Conservation (phyloP, 2,888 invertebrate species). For the Aspidiotus destructor region DNA sequence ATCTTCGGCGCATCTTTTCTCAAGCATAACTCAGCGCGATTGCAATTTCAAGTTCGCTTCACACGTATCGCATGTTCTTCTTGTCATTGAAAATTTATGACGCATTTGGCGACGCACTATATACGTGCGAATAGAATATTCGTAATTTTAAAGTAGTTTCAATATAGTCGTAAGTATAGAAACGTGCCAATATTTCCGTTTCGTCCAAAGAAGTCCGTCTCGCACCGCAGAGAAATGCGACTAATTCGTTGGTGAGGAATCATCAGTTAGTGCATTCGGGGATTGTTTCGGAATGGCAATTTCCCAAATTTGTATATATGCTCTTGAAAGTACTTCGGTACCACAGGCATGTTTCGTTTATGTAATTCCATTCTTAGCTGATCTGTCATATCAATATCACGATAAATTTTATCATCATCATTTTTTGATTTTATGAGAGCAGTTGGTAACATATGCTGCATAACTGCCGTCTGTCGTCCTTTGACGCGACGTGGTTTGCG, state of each 20-base stretch:
- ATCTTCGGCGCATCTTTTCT: too few relatives aligned
- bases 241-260: too few relatives aligned
- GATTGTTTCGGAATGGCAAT: slow-evolving; percentile 19
- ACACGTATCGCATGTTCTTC: too few relatives aligned
- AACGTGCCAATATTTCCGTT: too few relatives aligned
- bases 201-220: too few relatives aligned
- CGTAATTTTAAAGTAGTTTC: too few relatives aligned
- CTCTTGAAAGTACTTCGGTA: slow-evolving; percentile 16
- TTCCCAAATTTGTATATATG: slow-evolving; percentile 29
- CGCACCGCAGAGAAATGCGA: too few relatives aligned
- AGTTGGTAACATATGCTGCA: slow-evolving; percentile 15
- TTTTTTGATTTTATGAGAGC: slow-evolving; percentile 14
- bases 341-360: slow-evolving; percentile 26
- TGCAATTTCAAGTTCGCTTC: too few relatives aligned
- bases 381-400: slow-evolving; percentile 21
- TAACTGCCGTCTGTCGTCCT: slow-evolving; percentile 13
- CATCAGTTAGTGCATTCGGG: slow-evolving; percentile 4
- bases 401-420: neutral
- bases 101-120: neutral
- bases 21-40: too few relatives aligned
- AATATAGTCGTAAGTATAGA: too few relatives aligned
- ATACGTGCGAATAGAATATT: too few relatives aligned
- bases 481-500: slow-evolving; percentile 11
- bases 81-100: neutral
- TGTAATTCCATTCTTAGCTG: slow-evolving; percentile 21